Conservation (phyloP, 2,797 vertebrate species). For the Mormyrops attenuatus region DNA sequence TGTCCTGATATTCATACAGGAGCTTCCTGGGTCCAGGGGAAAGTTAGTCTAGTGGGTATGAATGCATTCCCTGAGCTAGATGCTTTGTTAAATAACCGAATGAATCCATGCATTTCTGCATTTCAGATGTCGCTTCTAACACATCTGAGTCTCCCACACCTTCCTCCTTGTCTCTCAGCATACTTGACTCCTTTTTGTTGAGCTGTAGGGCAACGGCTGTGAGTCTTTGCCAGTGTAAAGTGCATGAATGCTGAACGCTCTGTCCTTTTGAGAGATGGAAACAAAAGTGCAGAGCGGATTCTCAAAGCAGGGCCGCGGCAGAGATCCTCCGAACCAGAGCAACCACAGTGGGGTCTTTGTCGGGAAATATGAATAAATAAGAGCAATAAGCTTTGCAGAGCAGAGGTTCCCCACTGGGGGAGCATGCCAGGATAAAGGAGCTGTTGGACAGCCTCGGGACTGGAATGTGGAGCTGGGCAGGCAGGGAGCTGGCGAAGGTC, state of each 20-base stretch:
- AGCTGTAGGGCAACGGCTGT: not conserved
- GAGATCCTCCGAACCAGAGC: not conserved
- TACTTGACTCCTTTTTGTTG: conserved; percentile 25
- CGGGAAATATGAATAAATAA: conserved; percentile 15
- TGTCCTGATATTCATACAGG: not conserved
- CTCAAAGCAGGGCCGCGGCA: conserved; percentile 22
- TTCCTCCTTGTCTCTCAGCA: conserved; percentile 1
- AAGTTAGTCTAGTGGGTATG: not conserved
- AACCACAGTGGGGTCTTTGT: conserved; percentile 29
- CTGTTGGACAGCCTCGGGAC: conserved; percentile 18
- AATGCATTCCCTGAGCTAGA: not conserved
- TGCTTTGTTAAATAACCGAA: conserved; percentile 30
- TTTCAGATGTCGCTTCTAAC: not conserved
- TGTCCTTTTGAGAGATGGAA: not conserved
- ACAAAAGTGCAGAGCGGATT: conserved; percentile 23
- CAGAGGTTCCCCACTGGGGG: conserved; percentile 36
- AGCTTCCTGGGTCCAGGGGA: not conserved
- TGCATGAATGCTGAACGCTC: not conserved
- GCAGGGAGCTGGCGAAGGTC: conserved; percentile 12
- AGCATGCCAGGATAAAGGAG: conserved; percentile 34
- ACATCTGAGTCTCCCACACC: not conserved
- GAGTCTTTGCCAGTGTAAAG: not conserved
- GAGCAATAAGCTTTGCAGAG: conserved; percentile 15
- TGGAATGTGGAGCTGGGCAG: conserved; percentile 23
- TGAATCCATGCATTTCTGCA: not conserved